Conservation (phyloP, 2,888 invertebrate species). For the Acutogordius australiensis region DNA sequence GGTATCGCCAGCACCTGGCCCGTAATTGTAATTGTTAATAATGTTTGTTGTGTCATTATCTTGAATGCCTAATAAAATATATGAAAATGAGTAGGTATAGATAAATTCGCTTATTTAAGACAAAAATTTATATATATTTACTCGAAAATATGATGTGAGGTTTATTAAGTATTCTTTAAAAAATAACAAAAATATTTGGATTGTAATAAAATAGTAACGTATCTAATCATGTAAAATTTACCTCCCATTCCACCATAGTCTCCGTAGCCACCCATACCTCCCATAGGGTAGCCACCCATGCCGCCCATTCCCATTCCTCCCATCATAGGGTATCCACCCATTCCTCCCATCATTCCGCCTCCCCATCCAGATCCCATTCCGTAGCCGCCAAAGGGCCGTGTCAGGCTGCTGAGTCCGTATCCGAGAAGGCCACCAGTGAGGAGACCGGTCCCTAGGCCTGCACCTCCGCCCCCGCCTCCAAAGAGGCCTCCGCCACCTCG, state of each 20-base stretch:
- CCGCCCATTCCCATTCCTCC: constrained; percentile 12
- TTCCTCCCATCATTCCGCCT: constrained; percentile 9
- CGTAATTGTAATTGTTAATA: neutral
- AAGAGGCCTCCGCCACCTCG: neutral
- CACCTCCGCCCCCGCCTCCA: constrained; percentile 10
- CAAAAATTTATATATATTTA: too few species aligned
- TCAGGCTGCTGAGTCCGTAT: constrained; percentile 1
- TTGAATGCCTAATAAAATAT: neutral
- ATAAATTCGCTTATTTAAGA: too few species aligned
- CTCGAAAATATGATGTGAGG: too few species aligned
- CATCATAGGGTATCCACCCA: neutral
- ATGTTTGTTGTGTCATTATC: constrained; percentile 12
- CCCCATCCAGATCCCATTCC: constrained; percentile 9
- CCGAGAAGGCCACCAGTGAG: neutral
- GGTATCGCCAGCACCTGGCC: neutral
- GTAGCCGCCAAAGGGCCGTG: constrained; percentile 8
- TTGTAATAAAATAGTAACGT: too few species aligned
- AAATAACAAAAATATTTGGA: too few species aligned
- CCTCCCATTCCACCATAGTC: neutral
- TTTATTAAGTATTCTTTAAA: too few species aligned
- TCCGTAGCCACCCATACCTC: constrained; percentile 1
- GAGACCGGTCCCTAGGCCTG: constrained; percentile 10
- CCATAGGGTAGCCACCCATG: neutral
- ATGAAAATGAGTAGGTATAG: too few species aligned
- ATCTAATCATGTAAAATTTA: too few species aligned